Evolutionary conservation across 2,797 vertebrate species (phyloP).

Genomic region (Phoebastria nigripes): DNA sequence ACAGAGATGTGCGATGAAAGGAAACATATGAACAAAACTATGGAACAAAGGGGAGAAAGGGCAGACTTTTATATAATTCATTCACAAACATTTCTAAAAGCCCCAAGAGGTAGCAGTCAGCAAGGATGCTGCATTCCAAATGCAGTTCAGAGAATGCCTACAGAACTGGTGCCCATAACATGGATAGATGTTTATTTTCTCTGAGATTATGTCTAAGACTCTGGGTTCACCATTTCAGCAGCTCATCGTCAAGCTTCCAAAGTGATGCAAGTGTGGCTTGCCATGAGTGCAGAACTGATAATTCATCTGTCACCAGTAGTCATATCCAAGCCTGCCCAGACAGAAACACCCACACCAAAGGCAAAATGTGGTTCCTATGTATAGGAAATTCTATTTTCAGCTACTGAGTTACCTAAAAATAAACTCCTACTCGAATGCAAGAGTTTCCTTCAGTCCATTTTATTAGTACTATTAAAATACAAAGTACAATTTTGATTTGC

Average conservation of each 20-base stretch:
- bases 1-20: background rate
- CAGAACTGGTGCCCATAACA: conserved; percentile 17
- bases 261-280: background rate
- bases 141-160: conserved; percentile 13
- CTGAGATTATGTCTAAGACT: conserved; percentile 12
- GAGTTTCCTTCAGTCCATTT: conserved; percentile 9
- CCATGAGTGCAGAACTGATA: conserved; percentile 32
- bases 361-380: background rate
- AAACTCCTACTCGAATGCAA: conserved; percentile 2
- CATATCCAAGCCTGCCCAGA: background rate
- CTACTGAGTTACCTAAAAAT: conserved; percentile 20
- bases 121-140: background rate
- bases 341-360: background rate
- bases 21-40: background rate
- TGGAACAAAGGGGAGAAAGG: background rate
- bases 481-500: background rate
- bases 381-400: conserved; percentile 36
- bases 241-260: background rate
- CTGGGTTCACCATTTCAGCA: conserved; percentile 43
- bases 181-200: conserved; percentile 42
- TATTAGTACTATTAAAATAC: conserved; percentile 25
- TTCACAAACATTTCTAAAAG: background rate
- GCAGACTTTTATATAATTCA: background rate
- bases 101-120: background rate
- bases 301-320: conserved; percentile 28